Base-by-base conservation (phyloP, 2,113 vertebrate species). In the Polypterus bichir region DNA sequence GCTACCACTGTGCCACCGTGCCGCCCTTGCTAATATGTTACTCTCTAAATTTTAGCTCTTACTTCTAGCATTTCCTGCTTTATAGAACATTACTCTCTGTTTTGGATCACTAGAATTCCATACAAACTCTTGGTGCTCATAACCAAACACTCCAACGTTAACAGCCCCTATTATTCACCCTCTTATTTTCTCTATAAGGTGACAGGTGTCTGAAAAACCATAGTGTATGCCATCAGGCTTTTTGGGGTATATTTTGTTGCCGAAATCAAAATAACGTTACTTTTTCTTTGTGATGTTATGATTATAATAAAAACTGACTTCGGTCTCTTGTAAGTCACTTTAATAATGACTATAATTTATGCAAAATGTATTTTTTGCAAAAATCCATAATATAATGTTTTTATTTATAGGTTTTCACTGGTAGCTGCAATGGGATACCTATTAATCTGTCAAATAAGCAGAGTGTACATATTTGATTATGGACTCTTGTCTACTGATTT, bases 401-500 rank as follows among this genome's bases (percentile, higher is more conserved):
- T 60, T n/a, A 48, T 60, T 8, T 47, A 3, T 66, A 88, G 87
- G 68, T 85, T 83, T 63, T 76, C 81, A 8, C 77, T 86, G 80
- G 65, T 83, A 47, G 67, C 47, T 4, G 77, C 84, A 11, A 76
- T 89, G 75, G 82, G 83, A 46, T 88, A 86, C 70, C 76, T 89
- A 66, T 83, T 77, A 1, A 59, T 44, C 2, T 88, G 87, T 65
- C 86, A 89, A 64, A 71, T 78, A 63, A 81, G 76, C 73, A 68
- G 86, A 66, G 82, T 81, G 57, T 77, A 81, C 69, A 85, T 89
- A 63, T 89, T 77, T 59, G 83, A 76, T 74, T 89, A 89, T 64
- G 86, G 82, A 4, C 73, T 89, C 54, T 76, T 75, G 59, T 86
- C 86, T 63, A 89, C 86, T 1, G 87, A 89, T 72, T 89, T 89